Evolutionary conservation across 2,888 invertebrate genomes (phyloP), one percentile per base, ranked within the genome.

Genomic region (Xanthia togata): DNA sequence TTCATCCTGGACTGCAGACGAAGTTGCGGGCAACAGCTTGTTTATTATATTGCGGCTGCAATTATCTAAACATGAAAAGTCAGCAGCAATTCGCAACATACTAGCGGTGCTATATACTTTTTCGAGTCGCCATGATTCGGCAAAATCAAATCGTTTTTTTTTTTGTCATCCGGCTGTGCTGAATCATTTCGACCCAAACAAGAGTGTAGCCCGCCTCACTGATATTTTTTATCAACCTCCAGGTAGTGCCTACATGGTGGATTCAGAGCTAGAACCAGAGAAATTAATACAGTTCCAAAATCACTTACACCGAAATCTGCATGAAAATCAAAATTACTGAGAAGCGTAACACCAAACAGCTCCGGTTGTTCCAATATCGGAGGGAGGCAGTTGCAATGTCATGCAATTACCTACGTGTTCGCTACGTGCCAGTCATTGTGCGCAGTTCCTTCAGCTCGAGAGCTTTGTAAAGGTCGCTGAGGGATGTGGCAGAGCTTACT

Each of bases 351-450:
- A 75, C 65, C 60, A 68, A 55, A 74, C 65, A 63, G 70, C 53
- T 69, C 55, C 72, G 77, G 63, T 76, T 79, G 73, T 72, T 82
- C 63, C 63, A 75, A 85, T 82, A 85, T 73, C 60, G 68, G 67
- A 76, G 87, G 79, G 76, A 68, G 65, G 63, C 77, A 83, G 76
- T 78, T 87, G 87, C 87, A 78, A 76, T 83, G 87, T 87, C 87
- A 87, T 88, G 87, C 88, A 85, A 88, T 87, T 88, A 87, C 87
- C 83, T 78, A 70, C 81, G 87, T 75, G 65, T 79, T 84, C 55
- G 17, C 26, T 57, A 79, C 68, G 17, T 78, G 85, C 85, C 59
- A 78, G 88, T 87, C 87, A 87, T 70, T 35, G 77, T 80, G 47
- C 80, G 55, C 69, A 78, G 85, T 85, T 85, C 81, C 84, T 78